Conservation (phyloP, 2,113 vertebrate genomes). For the Dryoscopus gambensis region DNA sequence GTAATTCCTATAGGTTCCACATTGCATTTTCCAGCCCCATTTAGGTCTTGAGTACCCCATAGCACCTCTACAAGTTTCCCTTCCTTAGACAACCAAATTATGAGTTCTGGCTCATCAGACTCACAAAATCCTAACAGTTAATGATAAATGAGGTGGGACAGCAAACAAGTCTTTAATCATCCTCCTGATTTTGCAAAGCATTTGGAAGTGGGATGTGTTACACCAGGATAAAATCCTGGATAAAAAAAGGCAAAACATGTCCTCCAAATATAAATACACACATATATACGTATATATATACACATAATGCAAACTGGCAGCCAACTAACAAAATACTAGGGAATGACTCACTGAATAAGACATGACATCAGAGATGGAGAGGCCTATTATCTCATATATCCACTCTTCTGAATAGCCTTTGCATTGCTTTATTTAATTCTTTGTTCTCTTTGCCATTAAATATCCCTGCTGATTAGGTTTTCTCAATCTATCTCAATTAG, state of each 20-base stretch:
- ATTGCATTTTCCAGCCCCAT: not conserved
- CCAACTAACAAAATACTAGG: not conserved
- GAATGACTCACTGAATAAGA: not conserved
- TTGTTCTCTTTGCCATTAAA: constrained; percentile 56
- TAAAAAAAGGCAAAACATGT: not conserved
- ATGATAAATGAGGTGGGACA: not conserved
- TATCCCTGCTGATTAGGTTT: constrained; percentile 54
- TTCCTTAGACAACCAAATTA: not conserved
- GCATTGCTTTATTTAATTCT: constrained; percentile 56
- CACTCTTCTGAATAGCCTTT: constrained; percentile 32
- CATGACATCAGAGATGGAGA: constrained; percentile 33
- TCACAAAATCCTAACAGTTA: not conserved
- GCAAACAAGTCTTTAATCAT: not conserved
- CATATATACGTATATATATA: fast-evolving
- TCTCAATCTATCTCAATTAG: constrained; percentile 60
- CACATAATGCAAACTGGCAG: not conserved
- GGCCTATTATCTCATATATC: constrained; percentile 36
- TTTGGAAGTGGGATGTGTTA: not conserved
- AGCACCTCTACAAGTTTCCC: not conserved
- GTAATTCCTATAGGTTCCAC: not conserved
- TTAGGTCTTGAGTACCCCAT: not conserved
- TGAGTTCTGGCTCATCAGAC: not conserved
- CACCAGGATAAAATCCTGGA: not conserved
- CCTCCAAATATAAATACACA: not conserved
- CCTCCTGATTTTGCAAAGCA: not conserved